phyloP scores from a whole-genome alignment of 2,797 vertebrate species.

The Thalassophryne amazonica region DNA sequence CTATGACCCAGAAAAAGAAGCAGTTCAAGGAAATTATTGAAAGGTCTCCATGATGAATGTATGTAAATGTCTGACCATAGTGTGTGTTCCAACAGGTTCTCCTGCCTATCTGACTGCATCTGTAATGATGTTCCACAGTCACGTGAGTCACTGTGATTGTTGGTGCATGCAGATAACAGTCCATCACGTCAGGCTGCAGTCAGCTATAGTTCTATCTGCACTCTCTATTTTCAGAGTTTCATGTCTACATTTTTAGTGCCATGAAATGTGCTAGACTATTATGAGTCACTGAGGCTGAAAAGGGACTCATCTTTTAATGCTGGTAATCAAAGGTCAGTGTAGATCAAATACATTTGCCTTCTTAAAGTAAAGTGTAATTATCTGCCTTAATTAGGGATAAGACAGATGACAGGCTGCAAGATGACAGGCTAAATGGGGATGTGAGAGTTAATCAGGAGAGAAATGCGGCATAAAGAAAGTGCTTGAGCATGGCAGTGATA shows the following conservation, averaged over 20 bases:
- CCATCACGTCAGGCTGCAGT: slow-evolving; percentile 31
- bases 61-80: not conserved
- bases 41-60: not conserved
- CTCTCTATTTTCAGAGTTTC: too few relatives aligned
- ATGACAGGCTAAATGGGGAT: slow-evolving; percentile 25
- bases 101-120: slow-evolving; percentile 29
- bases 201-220: slow-evolving; percentile 16
- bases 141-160: slow-evolving; percentile 6
- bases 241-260: too few relatives aligned
- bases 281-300: not conserved
- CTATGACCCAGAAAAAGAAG: too few relatives aligned
- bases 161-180: slow-evolving; percentile 11
- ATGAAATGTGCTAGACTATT: not conserved
- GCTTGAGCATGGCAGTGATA: slow-evolving; percentile 1
- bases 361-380: slow-evolving; percentile 58
- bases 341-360: slow-evolving; percentile 57
- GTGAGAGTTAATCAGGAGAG: not conserved
- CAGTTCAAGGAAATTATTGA: too few relatives aligned
- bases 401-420: slow-evolving; percentile 45
- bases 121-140: slow-evolving; percentile 26
- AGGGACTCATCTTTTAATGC: slow-evolving; percentile 16
- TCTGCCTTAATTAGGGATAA: slow-evolving; percentile 55
- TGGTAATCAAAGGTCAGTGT: slow-evolving; percentile 37
- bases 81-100: slow-evolving; percentile 6
- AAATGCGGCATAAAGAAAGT: slow-evolving; percentile 1